Percentiles rank a stretch among this genome's conserved stretches.
Evolutionary conservation across 2,797 vertebrate genomes (phyloP).

Genomic region (Acridotheres tristis): DNA sequence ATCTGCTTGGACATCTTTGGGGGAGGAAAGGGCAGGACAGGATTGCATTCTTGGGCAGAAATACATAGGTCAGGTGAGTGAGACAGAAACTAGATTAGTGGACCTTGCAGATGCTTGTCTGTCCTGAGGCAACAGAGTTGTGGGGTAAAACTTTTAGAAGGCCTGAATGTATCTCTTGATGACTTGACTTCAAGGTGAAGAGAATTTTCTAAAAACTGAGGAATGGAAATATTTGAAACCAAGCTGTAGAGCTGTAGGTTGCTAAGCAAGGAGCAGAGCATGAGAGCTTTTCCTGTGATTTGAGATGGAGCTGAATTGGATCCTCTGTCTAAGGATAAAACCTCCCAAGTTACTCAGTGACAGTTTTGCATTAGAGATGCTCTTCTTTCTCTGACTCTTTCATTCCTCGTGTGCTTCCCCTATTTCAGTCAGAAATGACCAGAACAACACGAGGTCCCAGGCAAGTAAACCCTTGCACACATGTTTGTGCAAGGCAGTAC

Average conservation of each 20-base stretch:
- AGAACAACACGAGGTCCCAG: fast-evolving
- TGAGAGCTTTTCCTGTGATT: not conserved
- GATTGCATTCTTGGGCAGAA: not conserved
- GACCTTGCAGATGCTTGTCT: not conserved
- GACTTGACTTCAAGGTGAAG: not conserved
- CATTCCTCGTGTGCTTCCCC: not conserved
- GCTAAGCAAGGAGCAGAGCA: not conserved
- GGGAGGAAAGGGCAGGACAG: not conserved
- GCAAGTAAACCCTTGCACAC: not conserved
- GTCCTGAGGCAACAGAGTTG: not conserved
- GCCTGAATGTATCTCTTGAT: not conserved
- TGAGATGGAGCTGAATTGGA: not conserved
- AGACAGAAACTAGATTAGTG: not conserved
- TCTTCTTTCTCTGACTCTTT: not conserved
- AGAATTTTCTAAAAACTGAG: not conserved
- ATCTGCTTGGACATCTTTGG: not conserved
- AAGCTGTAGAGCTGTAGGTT: not conserved
- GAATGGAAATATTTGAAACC: not conserved
- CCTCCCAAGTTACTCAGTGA: not conserved
- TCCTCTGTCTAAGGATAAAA: not conserved
- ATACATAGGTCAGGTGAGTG: not conserved
- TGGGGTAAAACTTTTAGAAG: not conserved
- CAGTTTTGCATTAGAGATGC: not conserved
- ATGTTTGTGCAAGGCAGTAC: fast-evolving
- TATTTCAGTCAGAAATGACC: not conserved